Percentiles rank a stretch among this genome's conserved stretches.
These are phyloP conservation scores for Drosophila kanapiae DNA, from an alignment of 1,140 invertebrate species.

Conservation along the genomic window DNA sequence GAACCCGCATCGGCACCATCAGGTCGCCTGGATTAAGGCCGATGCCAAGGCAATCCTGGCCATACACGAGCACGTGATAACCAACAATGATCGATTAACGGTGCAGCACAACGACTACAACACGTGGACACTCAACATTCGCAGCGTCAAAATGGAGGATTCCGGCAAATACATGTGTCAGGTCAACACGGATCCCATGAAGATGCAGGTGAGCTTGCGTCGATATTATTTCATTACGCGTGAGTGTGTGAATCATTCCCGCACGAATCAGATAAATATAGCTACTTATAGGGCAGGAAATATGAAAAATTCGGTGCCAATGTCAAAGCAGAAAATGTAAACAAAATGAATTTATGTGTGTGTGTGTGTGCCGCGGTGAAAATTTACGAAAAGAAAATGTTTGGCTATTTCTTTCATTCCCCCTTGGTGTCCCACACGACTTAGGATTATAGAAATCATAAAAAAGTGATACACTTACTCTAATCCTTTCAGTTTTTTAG, in stretches of 20 bases:
- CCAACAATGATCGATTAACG: conserved; percentile 93
- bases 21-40: conserved; percentile 97
- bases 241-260: neutral
- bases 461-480: neutral
- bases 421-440: neutral
- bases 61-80: conserved; percentile 96
- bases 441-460: neutral
- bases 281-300: neutral
- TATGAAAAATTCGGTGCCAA: neutral
- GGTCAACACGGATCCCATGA: conserved; percentile 97
- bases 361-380: neutral
- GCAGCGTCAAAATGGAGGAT: conserved; percentile 92
- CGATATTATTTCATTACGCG: neutral
- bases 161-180: conserved; percentile 96
- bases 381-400: neutral
- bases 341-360: neutral
- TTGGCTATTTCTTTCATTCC: neutral
- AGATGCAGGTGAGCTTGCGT: conserved; percentile 90
- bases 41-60: conserved; percentile 96
- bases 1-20: conserved; percentile 56
- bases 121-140: conserved; percentile 95
- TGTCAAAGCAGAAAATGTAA: neutral
- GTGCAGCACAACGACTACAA: conserved; percentile 95
- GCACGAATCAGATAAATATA: neutral
- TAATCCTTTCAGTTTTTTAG: neutral